These are phyloP conservation scores for Brachionus asplanchnoidis DNA, from an alignment of 1,140 invertebrate genomes.

Conservation along the genomic window DNA sequence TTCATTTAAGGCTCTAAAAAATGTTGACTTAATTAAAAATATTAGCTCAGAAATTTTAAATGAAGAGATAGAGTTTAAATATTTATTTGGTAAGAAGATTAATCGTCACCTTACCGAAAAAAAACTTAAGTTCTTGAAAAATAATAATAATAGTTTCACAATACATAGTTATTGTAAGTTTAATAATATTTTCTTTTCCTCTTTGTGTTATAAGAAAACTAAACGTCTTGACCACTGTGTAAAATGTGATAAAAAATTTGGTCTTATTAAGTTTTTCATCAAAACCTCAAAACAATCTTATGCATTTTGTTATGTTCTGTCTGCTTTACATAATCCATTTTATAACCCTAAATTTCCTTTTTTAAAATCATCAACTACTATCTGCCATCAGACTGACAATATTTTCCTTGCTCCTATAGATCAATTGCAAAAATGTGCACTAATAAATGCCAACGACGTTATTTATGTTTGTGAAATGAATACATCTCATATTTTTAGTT, in stretches of 20 bases:
- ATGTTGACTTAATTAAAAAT: not conserved
- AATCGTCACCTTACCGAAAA: too few relatives aligned
- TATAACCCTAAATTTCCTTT: not conserved
- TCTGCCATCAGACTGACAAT: not conserved
- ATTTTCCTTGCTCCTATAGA: not conserved
- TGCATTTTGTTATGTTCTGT: conserved; percentile 1
- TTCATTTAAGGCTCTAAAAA: not conserved
- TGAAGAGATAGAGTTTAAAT: too few relatives aligned
- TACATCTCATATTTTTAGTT: not conserved
- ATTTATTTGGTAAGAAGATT: too few relatives aligned
- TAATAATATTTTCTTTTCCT: not conserved
- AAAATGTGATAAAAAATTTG: not conserved
- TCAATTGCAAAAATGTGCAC: not conserved
- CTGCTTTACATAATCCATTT: not conserved
- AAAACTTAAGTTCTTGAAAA: too few relatives aligned
- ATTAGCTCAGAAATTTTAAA: not conserved
- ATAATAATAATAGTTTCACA: not conserved
- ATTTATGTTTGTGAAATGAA: not conserved
- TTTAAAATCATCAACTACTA: not conserved
- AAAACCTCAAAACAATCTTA: not conserved
- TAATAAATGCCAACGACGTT: not conserved
- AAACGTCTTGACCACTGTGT: not conserved
- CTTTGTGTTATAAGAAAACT: not conserved
- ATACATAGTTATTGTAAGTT: not conserved
- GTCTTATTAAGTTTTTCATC: not conserved